Percentiles rank a stretch among this genome's conserved stretches.
These are phyloP conservation scores for Hylaeus anthracinus DNA, from an alignment of 1,140 invertebrate genomes.

Conservation along the genomic window DNA sequence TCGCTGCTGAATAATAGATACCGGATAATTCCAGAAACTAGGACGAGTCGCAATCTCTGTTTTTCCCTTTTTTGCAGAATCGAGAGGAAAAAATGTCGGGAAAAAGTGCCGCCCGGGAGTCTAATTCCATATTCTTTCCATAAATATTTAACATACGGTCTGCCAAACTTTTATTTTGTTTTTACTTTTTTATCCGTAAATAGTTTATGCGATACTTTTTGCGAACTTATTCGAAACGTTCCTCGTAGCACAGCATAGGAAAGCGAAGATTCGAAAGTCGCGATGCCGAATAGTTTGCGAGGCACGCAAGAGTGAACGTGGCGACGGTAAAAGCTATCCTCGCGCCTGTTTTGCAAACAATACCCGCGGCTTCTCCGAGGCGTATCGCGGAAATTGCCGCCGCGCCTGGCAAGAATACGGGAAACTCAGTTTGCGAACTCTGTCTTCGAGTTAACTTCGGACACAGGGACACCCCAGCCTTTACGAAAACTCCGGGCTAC, in stretches of 20 bases:
- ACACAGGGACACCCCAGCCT: not conserved
- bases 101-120: no score
- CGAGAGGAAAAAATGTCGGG: no score
- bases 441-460: slow-evolving; percentile 31
- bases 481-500: slow-evolving; percentile 1
- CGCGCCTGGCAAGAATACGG: slow-evolving; percentile 16
- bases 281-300: no score
- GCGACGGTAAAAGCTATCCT: slow-evolving; percentile 8
- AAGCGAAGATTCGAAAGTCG: no score
- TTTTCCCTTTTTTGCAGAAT: no score
- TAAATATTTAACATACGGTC: no score
- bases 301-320: not conserved
- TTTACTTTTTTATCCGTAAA: no score
- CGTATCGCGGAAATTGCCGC: slow-evolving; percentile 39
- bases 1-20: not conserved
- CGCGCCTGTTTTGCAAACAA: slow-evolving; percentile 36
- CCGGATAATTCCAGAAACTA: not conserved
- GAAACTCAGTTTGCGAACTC: slow-evolving; percentile 44
- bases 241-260: no score
- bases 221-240: no score
- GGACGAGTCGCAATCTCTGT: not conserved
- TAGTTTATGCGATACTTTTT: no score
- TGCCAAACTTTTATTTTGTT: no score
- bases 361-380: not conserved
- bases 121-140: no score